A percentile compares a stretch with the other conserved stretches of the same genome.
Evolutionary conservation across 2,113 vertebrate genomes (phyloP).

Genomic region (Syngnathoides biaculeatus): DNA sequence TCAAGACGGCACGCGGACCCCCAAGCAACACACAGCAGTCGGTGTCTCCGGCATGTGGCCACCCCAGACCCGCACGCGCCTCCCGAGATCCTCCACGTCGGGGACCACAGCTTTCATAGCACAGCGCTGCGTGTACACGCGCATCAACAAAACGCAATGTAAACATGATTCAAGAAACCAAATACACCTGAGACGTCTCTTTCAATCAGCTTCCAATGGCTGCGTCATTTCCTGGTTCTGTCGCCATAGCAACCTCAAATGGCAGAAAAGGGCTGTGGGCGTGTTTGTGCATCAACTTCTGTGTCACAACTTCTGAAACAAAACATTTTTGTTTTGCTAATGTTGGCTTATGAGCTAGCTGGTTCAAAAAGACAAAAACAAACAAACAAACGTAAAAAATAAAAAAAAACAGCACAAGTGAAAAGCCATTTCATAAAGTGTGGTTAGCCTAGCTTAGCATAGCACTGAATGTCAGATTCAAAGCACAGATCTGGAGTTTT

Average conservation of each 20-base stretch:
- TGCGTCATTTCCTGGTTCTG: constrained; percentile 1
- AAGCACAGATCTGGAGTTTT: background rate
- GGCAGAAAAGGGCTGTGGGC: background rate
- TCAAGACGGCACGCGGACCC: background rate
- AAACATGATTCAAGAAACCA: constrained; percentile 56
- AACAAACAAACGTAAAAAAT: background rate
- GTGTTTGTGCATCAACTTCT: background rate
- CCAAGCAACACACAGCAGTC: background rate
- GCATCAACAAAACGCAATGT: constrained; percentile 42
- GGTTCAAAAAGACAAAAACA: background rate
- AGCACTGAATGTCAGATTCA: background rate
- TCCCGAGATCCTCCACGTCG: background rate
- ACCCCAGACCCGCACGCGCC: background rate
- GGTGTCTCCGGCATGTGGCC: constrained; percentile 61
- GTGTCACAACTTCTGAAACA: background rate
- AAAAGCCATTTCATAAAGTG: background rate
- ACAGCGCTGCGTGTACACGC: constrained; percentile 40
- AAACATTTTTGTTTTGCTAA: background rate
- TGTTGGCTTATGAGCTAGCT: background rate
- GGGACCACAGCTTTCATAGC: constrained; percentile 70
- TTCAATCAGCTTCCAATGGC: background rate
- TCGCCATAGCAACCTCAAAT: constrained; percentile 1
- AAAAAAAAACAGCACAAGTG: background rate
- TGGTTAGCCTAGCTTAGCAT: constrained; percentile 2
- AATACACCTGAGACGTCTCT: constrained; percentile 56